Conservation (phyloP, 1,140 invertebrate species). For the Streblospio benedicti region DNA sequence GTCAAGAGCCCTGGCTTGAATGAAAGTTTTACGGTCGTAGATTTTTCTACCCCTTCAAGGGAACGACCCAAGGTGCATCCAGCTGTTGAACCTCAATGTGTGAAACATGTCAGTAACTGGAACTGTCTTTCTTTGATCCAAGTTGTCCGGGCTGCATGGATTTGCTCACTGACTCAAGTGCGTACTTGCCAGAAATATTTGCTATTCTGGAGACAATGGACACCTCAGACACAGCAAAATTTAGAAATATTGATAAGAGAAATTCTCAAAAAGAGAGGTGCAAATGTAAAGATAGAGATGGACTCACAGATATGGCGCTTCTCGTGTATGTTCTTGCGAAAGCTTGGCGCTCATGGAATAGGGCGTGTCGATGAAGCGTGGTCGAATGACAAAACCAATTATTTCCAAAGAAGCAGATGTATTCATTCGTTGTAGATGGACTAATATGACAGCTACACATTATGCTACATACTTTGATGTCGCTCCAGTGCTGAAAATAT, state of each 20-base stretch:
- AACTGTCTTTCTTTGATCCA: constrained; percentile 51
- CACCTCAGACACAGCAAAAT: constrained; percentile 51
- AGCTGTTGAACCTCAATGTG: constrained; percentile 50
- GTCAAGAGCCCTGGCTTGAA: no score
- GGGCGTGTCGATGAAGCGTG: constrained; percentile 47
- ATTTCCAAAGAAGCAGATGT: constrained; percentile 49
- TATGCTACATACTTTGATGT: constrained; percentile 55
- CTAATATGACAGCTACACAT: constrained; percentile 54
- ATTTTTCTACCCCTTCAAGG: not conserved
- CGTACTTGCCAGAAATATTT: constrained; percentile 50
- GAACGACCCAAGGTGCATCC: constrained; percentile 45
- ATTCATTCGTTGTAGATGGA: constrained; percentile 52
- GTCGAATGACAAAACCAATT: constrained; percentile 35
- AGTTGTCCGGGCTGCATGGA: constrained; percentile 47
- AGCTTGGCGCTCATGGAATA: constrained; percentile 52
- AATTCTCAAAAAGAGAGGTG: constrained; percentile 47
- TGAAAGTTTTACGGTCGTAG: no score
- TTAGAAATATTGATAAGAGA: constrained; percentile 48
- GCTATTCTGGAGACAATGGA: constrained; percentile 54
- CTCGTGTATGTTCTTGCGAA: constrained; percentile 54
- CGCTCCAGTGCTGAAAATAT: constrained; percentile 47
- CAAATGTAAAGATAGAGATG: constrained; percentile 52
- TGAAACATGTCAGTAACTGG: constrained; percentile 44
- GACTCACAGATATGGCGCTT: constrained; percentile 54
- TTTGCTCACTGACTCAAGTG: constrained; percentile 41